A percentile compares a stretch with the other conserved stretches of the same genome.
Conservation (phyloP, 2,888 invertebrate species). For the Rhynchonema sp. region DNA sequence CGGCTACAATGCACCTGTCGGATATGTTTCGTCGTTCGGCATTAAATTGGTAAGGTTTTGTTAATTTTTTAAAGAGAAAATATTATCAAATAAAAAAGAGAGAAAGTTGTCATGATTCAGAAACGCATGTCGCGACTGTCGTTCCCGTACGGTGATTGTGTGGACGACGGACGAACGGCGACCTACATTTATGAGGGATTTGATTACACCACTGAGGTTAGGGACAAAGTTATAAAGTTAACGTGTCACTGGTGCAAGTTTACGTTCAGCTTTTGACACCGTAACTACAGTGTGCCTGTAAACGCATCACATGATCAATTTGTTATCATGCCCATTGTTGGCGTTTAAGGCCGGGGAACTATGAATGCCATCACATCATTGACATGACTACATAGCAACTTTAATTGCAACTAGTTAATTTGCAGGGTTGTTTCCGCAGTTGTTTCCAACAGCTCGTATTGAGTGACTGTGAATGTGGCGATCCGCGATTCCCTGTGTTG, state of each 20-base stretch:
- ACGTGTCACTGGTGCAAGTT: too few species aligned
- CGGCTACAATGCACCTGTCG: neutral
- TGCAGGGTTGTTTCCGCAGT: conserved; percentile 21
- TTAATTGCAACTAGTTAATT: too few species aligned
- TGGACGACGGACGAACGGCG: conserved; percentile 12
- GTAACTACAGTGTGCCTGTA: too few species aligned
- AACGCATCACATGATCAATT: too few species aligned
- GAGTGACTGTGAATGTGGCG: conserved; percentile 21
- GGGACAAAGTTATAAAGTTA: neutral
- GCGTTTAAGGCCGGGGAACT: too few species aligned
- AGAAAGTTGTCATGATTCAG: too few species aligned
- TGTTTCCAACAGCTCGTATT: conserved; percentile 23
- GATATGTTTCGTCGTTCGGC: conserved; percentile 1
- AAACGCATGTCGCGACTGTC: conserved; percentile 1
- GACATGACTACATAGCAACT: too few species aligned
- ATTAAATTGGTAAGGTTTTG: neutral
- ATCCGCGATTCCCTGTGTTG: conserved; percentile 14
- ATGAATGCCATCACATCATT: too few species aligned
- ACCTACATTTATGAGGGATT: conserved; percentile 18
- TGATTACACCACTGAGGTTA: conserved; percentile 19
- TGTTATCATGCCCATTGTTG: too few species aligned
- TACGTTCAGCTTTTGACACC: too few species aligned
- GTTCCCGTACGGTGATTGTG: conserved; percentile 22
- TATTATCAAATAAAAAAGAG: too few species aligned
- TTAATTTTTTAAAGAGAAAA: neutral